phyloP scores from a whole-genome alignment of 2,797 vertebrate genomes.

The Decapterus maruadsi region DNA sequence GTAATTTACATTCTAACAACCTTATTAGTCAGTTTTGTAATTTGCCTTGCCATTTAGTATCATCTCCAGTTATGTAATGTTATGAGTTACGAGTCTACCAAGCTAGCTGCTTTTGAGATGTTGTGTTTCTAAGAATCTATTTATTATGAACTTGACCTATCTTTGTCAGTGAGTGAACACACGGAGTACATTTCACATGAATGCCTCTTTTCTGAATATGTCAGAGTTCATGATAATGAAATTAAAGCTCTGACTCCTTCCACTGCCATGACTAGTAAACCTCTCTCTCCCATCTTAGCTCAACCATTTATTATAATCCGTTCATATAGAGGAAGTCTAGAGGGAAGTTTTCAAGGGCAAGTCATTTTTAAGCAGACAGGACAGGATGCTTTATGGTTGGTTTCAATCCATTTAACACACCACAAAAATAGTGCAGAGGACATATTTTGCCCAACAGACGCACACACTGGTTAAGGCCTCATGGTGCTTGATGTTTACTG shows the following conservation, averaged over 20 bases:
- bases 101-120: conserved; percentile 14
- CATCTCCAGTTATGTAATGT: conserved; percentile 26
- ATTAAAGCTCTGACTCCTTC: conserved; percentile 39
- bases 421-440: conserved; percentile 40
- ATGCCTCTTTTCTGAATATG: conserved; percentile 37
- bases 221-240: conserved; percentile 47
- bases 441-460: conserved; percentile 22
- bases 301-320: conserved; percentile 65
- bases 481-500: conserved; percentile 25
- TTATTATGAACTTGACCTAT: conserved; percentile 22
- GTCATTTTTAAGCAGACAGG: conserved; percentile 57
- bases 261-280: conserved; percentile 44
- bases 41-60: not conserved
- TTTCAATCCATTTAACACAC: conserved; percentile 61
- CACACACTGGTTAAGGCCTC: conserved; percentile 22
- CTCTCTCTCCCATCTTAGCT: conserved; percentile 53
- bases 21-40: not conserved
- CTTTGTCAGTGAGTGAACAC: not conserved
- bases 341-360: conserved; percentile 63
- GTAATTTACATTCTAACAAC: conserved; percentile 8
- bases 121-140: conserved; percentile 24
- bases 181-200: conserved; percentile 25
- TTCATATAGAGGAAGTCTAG: conserved; percentile 53
- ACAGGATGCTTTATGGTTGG: conserved; percentile 44
- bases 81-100: conserved; percentile 15